Evolutionary conservation across 2,888 invertebrate species (phyloP).

Genomic region (Colletes collaris): DNA sequence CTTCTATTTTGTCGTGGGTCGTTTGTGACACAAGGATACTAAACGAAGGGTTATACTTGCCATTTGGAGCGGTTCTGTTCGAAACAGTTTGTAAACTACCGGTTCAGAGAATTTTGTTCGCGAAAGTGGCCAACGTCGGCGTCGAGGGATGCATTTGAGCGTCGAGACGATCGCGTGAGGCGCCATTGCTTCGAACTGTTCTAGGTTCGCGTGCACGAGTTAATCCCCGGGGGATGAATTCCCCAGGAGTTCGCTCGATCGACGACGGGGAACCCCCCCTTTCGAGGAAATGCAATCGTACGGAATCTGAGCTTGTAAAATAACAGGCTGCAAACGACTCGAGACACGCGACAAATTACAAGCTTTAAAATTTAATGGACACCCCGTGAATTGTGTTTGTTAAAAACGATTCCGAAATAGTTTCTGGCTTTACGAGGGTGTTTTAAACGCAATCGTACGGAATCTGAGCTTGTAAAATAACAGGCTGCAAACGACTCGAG

Average conservation of each 20-base stretch:
- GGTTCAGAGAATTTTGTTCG: neutral
- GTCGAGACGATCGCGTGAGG: slow-evolving; percentile 67
- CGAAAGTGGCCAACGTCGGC: neutral
- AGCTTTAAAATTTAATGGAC: no score
- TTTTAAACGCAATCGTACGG: neutral
- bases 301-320: no score
- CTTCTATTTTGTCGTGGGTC: no score
- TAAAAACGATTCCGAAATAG: neutral
- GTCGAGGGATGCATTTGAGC: slow-evolving; percentile 8
- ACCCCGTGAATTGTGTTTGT: neutral
- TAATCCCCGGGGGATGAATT: slow-evolving; percentile 17
- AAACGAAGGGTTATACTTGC: no score
- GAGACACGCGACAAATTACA: no score
- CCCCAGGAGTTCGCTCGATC: neutral
- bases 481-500: no score
- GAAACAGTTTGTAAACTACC: no score
- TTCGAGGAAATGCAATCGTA: neutral
- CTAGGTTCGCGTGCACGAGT: slow-evolving; percentile 23
- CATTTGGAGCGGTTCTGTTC: no score
- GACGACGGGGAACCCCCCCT: neutral
- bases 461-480: no score
- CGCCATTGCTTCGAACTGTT: slow-evolving; percentile 48
- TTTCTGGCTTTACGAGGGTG: no score
- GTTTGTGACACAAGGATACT: no score
- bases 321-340: no score